phyloP scores from a whole-genome alignment of 1,140 invertebrate species.

The Drosophila micromelanica region DNA sequence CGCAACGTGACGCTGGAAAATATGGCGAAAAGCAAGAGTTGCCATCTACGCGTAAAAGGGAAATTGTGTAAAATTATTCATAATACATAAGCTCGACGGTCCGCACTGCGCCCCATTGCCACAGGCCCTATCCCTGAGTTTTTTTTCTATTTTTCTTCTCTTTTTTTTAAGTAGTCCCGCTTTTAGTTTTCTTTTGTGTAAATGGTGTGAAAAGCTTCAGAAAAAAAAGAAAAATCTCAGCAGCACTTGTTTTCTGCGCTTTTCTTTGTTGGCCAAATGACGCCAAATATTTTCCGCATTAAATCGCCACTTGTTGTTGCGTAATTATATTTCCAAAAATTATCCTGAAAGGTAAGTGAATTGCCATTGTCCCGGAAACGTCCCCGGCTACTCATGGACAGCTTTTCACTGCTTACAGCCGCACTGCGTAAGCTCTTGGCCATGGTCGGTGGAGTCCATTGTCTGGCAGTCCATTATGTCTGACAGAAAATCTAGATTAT shows the following conservation, averaged over 20 bases:
- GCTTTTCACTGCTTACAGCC: background rate
- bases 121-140: slow-evolving; percentile 4
- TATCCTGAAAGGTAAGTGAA: background rate
- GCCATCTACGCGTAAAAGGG: slow-evolving; percentile 45
- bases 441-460: background rate
- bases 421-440: background rate
- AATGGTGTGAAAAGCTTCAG: slow-evolving; percentile 38
- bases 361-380: background rate
- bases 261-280: slow-evolving; percentile 14
- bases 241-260: slow-evolving; percentile 11
- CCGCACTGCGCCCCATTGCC: background rate
- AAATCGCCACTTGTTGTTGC: slow-evolving; percentile 36
- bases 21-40: slow-evolving; percentile 60
- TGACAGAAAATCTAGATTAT: background rate
- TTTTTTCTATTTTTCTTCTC: background rate
- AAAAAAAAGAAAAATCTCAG: background rate
- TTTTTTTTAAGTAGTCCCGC: slow-evolving; percentile 4
- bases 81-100: slow-evolving; percentile 49
- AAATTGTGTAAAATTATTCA: slow-evolving; percentile 68
- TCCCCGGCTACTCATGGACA: background rate
- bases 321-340: slow-evolving; percentile 50
- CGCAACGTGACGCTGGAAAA: slow-evolving; percentile 34
- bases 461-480: background rate
- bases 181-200: slow-evolving; percentile 29
- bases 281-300: slow-evolving; percentile 28